A percentile compares a stretch with the other conserved stretches of the same genome.
These are phyloP conservation scores for Anabacerthia variegaticeps DNA, from an alignment of 2,797 vertebrate species.

Conservation along the genomic window DNA sequence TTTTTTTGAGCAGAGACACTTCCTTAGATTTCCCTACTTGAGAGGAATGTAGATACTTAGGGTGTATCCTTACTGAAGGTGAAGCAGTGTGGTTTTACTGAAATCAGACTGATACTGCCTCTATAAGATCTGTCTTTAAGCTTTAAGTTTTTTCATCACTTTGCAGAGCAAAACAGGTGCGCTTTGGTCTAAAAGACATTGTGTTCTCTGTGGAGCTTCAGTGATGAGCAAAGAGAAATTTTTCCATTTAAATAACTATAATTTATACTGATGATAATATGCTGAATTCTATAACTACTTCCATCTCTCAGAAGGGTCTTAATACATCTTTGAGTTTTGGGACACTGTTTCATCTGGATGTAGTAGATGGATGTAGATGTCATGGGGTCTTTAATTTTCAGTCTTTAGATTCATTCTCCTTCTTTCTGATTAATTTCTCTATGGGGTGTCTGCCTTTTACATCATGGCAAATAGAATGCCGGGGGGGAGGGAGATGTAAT, in stretches of 20 bases:
- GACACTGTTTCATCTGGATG: constrained; percentile 2
- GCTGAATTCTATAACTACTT: constrained; percentile 23
- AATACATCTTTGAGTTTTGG: constrained; percentile 50
- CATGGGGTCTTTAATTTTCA: constrained; percentile 70
- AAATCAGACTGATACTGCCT: not conserved
- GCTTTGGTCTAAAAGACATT: not conserved
- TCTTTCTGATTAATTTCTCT: constrained; percentile 70
- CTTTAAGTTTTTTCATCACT: not conserved
- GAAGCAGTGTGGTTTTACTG: not conserved
- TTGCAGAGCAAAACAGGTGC: not conserved
- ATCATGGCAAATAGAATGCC: constrained; percentile 43
- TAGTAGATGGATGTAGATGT: constrained; percentile 51
- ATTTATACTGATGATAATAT: constrained; percentile 11
- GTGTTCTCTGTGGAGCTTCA: not conserved
- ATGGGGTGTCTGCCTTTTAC: constrained; percentile 63
- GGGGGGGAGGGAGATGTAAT: constrained; percentile 16
- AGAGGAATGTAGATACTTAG: not conserved
- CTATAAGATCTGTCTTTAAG: not conserved
- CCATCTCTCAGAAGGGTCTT: constrained; percentile 3
- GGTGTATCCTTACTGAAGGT: not conserved
- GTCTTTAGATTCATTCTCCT: constrained; percentile 51
- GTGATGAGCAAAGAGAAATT: not conserved
- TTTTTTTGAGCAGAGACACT: not conserved
- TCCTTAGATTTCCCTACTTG: not conserved
- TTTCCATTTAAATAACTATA: constrained; percentile 18